phyloP scores from a whole-genome alignment of 1,140 invertebrate genomes.

The Nixonia krombeini region DNA sequence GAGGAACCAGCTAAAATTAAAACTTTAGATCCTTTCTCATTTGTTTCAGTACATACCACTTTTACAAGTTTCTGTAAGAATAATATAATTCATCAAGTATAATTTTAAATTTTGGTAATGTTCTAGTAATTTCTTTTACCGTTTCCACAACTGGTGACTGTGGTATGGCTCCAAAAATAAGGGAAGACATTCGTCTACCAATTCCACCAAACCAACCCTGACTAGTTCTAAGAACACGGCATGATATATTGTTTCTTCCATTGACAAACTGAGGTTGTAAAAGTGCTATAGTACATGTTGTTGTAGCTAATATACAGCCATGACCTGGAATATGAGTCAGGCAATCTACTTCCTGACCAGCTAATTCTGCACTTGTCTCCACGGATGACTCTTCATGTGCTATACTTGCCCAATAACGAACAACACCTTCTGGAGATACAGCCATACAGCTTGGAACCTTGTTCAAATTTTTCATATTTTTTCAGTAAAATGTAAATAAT shows the following conservation, averaged over 20 bases:
- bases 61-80: constrained; percentile 75
- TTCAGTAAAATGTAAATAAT: too few relatives aligned
- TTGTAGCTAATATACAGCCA: constrained; percentile 90
- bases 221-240: constrained; percentile 81
- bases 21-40: constrained; percentile 72
- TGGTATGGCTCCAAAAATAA: constrained; percentile 89
- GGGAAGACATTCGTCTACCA: constrained; percentile 84
- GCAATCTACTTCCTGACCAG: constrained; percentile 85
- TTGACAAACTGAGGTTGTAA: constrained; percentile 76
- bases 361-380: constrained; percentile 86
- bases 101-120: too few relatives aligned
- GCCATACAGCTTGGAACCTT: constrained; percentile 89
- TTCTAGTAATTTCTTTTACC: constrained; percentile 75
- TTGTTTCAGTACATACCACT: constrained; percentile 69
- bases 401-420: constrained; percentile 92
- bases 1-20: constrained; percentile 78
- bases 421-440: constrained; percentile 92
- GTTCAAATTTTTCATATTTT: neutral
- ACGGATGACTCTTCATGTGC: constrained; percentile 89
- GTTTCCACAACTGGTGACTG: constrained; percentile 81
- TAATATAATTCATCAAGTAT: constrained; percentile 6
- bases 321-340: constrained; percentile 79
- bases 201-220: constrained; percentile 92
- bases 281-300: constrained; percentile 88
- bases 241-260: constrained; percentile 79